Evolutionary conservation across 2,797 vertebrate genomes (phyloP).

Genomic region (Pangasius djambal): DNA sequence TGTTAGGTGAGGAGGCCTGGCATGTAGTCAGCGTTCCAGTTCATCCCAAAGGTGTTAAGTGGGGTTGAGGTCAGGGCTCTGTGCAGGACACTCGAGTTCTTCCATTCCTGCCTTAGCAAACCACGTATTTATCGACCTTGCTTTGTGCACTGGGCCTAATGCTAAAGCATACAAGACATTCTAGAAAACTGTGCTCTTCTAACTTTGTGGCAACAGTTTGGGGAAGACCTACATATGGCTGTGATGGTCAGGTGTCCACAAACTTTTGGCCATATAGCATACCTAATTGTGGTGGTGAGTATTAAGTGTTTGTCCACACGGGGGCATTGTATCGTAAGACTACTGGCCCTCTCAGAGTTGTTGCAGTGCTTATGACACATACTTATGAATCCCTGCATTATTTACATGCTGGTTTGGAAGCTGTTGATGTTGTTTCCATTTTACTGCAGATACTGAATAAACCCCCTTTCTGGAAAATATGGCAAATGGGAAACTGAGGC

Average conservation of each 20-base stretch:
- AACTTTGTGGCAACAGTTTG: not conserved
- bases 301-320: slow-evolving; percentile 41
- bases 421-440: not conserved
- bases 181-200: not conserved
- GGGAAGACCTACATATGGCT: not conserved
- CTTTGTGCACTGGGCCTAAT: not conserved
- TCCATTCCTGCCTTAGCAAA: not conserved
- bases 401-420: slow-evolving; percentile 1
- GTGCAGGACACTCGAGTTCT: not conserved
- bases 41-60: not conserved
- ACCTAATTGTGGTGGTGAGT: not conserved
- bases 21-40: not conserved
- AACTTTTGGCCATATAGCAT: not conserved
- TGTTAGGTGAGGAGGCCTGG: too few relatives aligned
- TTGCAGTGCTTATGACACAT: not conserved
- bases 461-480: not conserved
- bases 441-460: not conserved
- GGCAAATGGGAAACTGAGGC: not conserved
- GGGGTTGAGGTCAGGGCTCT: not conserved
- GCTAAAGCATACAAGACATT: not conserved
- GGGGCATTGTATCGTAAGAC: slow-evolving; percentile 23
- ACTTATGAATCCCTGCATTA: not conserved
- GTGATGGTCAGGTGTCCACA: not conserved
- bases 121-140: too few relatives aligned
- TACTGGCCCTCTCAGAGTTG: not conserved